Evolutionary conservation across 1,140 invertebrate species (phyloP), one percentile per base, ranked within the genome.

Genomic region (Aphelinus atriplicis): DNA sequence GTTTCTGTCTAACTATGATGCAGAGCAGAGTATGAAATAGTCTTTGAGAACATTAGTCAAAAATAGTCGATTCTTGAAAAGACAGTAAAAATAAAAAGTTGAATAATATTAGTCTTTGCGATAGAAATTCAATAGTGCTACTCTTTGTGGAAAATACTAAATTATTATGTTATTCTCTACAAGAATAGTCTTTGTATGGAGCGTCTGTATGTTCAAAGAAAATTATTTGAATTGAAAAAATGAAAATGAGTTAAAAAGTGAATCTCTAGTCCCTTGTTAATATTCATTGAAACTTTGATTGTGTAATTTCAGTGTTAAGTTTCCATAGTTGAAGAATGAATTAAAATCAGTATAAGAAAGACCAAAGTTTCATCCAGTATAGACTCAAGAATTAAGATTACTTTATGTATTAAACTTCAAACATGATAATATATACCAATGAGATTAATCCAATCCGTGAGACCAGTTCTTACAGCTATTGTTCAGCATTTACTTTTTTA

Each of bases 331-430:
- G 7, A 46, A 68, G 46, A 47, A 10, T 62, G 50, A 61, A 68
- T 56, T 62, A 1, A 55, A 7, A 57, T 71, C 5, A 66, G 71
- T 71, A 47, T 63, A 46, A 71, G 42, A 48, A 62, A 67, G 67
- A 71, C 69, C 75, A 76, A 72, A 76, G 69, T 66, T 66, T 66
- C 57, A 45, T 9, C 61, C 50, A 61, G 63, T 65, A 9, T 60
- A 66, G 64, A 71, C 58, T 71, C 56, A 66, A 67, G 65, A 46
- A 48, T 75, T 58, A 60, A 70, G 62, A 58, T 64, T 68, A 69
- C 56, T 74, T 63, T 74, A 67, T n/a, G 7, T 50, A 42, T 3
- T 65, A 75, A 68, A 62, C 65, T 46, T 3, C 63, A 71, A 48
- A 51, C 2, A 47, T 7, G 60, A 2, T 64, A 64, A 2, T 64